Percentiles rank a stretch among this genome's conserved stretches.
These are phyloP conservation scores for Triplophysa tibetana DNA, from an alignment of 2,113 vertebrate genomes.

Conservation along the genomic window DNA sequence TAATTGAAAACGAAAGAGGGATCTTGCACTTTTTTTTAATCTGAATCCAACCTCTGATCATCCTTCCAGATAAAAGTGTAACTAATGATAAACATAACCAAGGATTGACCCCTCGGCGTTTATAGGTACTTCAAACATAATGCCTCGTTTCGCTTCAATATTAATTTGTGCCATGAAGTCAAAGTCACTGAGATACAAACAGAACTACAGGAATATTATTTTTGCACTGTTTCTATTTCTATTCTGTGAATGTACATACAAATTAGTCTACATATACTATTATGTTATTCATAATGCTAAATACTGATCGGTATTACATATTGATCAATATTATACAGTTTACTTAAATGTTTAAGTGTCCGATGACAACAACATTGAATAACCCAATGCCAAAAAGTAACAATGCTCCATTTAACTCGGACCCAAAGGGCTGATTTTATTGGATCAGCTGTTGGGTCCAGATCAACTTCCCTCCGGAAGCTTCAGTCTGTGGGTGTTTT, in stretches of 20 bases:
- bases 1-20: conserved; percentile 44
- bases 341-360: too few relatives aligned
- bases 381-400: background rate
- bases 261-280: too few relatives aligned
- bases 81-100: conserved; percentile 27
- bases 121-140: conserved; percentile 1
- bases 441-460: background rate
- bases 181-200: too few relatives aligned
- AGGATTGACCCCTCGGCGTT: background rate
- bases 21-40: conserved; percentile 4
- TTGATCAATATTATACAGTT: too few relatives aligned
- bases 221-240: too few relatives aligned
- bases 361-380: too few relatives aligned
- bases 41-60: conserved; percentile 28
- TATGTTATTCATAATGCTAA: too few relatives aligned
- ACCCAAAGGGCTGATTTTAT: conserved; percentile 3
- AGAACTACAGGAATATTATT: too few relatives aligned
- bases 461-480: conserved; percentile 8
- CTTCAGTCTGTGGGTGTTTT: conserved; percentile 6
- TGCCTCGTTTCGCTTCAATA: background rate
- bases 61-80: conserved; percentile 24
- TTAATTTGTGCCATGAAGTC: too few relatives aligned
- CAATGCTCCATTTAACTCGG: background rate
- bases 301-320: too few relatives aligned
- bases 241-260: too few relatives aligned